phyloP scores from a whole-genome alignment of 2,797 vertebrate species.

The Xiphorhynchus erythropygius region DNA sequence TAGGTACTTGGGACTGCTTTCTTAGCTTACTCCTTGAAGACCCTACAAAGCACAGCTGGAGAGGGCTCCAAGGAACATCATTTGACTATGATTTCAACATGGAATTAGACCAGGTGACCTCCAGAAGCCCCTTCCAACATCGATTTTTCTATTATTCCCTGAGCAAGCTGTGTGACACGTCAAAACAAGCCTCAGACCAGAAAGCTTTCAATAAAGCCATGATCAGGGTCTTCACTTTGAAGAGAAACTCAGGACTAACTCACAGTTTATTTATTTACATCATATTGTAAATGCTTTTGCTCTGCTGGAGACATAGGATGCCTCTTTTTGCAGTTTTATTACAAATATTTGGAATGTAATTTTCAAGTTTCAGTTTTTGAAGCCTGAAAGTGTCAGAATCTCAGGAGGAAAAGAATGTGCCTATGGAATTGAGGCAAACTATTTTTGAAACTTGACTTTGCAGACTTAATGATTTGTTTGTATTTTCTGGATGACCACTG shows the following conservation, averaged over 20 bases:
- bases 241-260: neutral
- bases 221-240: neutral
- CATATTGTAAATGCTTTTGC: accelerated
- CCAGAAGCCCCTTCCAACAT: neutral
- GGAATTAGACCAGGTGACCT: neutral
- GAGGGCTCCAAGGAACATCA: neutral
- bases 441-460: neutral
- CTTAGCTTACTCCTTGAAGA: neutral
- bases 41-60: neutral
- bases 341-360: neutral
- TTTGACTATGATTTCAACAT: neutral
- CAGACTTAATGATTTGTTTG: neutral
- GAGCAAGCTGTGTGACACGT: neutral
- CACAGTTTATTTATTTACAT: neutral
- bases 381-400: neutral
- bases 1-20: neutral
- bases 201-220: neutral
- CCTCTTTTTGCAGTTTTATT: neutral
- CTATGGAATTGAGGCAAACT: neutral
- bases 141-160: neutral
- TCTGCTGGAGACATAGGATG: neutral
- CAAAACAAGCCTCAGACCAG: neutral
- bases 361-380: neutral
- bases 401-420: neutral
- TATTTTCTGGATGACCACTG: neutral